Conservation (phyloP, 1,140 invertebrate species). For the Drosophila pseudoobscura region DNA sequence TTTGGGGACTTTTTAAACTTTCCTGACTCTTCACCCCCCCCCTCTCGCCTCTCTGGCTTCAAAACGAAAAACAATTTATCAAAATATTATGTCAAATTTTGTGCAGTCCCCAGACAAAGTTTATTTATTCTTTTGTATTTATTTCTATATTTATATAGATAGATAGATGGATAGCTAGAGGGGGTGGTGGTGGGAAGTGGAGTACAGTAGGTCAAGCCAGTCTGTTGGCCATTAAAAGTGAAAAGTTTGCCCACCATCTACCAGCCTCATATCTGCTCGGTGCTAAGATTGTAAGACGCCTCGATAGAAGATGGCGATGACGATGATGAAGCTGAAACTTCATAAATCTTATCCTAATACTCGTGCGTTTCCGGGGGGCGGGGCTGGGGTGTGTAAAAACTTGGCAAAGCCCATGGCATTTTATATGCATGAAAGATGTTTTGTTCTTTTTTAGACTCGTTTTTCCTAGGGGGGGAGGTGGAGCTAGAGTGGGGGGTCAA, state of each 20-base stretch:
- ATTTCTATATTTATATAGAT: slow-evolving; percentile 55
- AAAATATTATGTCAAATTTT: slow-evolving; percentile 74
- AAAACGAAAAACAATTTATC: slow-evolving; percentile 71
- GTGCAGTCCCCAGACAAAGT: slow-evolving; percentile 48
- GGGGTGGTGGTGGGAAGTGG: not conserved
- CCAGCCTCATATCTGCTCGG: slow-evolving; percentile 34
- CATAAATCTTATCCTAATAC: slow-evolving; percentile 76
- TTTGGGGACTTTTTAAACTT: slow-evolving; percentile 40
- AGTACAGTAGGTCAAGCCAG: slow-evolving; percentile 47
- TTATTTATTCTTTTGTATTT: slow-evolving; percentile 52
- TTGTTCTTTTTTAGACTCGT: slow-evolving; percentile 11
- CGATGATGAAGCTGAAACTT: slow-evolving; percentile 61
- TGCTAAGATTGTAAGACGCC: slow-evolving; percentile 42
- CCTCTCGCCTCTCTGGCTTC: slow-evolving; percentile 1
- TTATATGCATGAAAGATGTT: slow-evolving; percentile 70
- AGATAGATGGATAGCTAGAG: slow-evolving; percentile 1
- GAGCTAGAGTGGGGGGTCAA: slow-evolving; percentile 5
- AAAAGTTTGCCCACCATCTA: slow-evolving; percentile 59
- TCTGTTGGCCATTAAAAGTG: slow-evolving; percentile 76
- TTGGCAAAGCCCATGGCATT: slow-evolving; percentile 67
- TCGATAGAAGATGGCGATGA: slow-evolving; percentile 28
- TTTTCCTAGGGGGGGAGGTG: not conserved
- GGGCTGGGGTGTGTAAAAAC: slow-evolving; percentile 45
- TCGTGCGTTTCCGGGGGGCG: slow-evolving; percentile 9
- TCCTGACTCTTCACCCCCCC: slow-evolving; percentile 14